Evolutionary conservation across 2,113 vertebrate species (phyloP).

Genomic region (Gadus chalcogrammus): DNA sequence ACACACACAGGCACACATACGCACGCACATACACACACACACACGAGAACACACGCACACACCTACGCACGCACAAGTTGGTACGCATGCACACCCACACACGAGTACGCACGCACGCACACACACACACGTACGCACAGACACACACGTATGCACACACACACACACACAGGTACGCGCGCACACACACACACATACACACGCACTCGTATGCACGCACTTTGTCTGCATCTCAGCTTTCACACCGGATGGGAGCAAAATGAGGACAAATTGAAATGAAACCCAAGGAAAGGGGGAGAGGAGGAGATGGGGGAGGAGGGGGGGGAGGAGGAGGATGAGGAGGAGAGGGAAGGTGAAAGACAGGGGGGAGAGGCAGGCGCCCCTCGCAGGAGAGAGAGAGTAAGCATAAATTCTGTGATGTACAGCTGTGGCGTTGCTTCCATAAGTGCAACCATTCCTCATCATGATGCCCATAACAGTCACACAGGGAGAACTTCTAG

Average conservation of each 20-base stretch:
- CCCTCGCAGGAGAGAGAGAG: constrained; percentile 31
- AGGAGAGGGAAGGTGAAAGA: constrained; percentile 13
- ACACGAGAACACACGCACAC: background rate
- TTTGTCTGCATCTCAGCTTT: constrained; percentile 49
- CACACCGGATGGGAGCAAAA: constrained; percentile 54
- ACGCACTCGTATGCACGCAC: constrained; percentile 3
- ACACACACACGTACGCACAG: background rate
- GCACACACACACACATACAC: background rate
- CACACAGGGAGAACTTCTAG: constrained; percentile 26
- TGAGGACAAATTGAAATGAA: constrained; percentile 73
- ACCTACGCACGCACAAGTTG: constrained; percentile 8
- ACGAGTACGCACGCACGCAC: background rate
- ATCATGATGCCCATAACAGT: constrained; percentile 35
- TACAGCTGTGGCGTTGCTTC: constrained; percentile 35
- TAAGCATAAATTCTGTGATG: constrained; percentile 55
- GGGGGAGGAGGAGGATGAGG: background rate
- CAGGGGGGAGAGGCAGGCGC: constrained; percentile 24
- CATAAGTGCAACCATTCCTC: constrained; percentile 43
- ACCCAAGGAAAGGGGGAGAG: constrained; percentile 22
- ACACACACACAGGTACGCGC: background rate
- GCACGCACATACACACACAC: constrained; percentile 3
- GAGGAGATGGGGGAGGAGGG: background rate
- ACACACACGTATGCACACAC: background rate
- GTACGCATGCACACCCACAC: background rate
- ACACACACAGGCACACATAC: background rate